Evolutionary conservation across 1,140 invertebrate species (phyloP).

Genomic region (Orius laevigatus): DNA sequence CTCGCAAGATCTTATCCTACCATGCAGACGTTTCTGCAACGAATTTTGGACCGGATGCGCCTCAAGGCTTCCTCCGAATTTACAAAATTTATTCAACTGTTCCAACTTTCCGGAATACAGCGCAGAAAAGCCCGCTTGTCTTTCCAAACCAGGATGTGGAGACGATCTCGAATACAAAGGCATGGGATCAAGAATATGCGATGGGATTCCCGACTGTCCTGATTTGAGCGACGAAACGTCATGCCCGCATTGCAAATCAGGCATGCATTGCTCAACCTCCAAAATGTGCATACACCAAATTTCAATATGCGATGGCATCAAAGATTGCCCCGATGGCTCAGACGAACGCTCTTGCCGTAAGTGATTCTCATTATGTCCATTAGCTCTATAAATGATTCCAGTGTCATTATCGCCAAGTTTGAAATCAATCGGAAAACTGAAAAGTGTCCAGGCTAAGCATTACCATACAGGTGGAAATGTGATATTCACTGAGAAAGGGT

Average conservation of each 20-base stretch:
- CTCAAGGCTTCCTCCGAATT: slow-evolving; percentile 45
- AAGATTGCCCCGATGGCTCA: slow-evolving; percentile 68
- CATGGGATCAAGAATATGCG: slow-evolving; percentile 44
- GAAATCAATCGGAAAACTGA: slow-evolving; percentile 34
- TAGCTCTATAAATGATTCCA: slow-evolving; percentile 25
- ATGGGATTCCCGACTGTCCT: slow-evolving; percentile 70
- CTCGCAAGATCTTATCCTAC: slow-evolving; percentile 41
- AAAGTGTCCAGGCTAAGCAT: slow-evolving; percentile 39
- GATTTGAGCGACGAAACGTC: slow-evolving; percentile 63
- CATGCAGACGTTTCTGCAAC: slow-evolving; percentile 69
- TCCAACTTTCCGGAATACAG: slow-evolving; percentile 61
- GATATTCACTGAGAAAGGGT: slow-evolving; percentile 65
- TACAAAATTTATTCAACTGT: slow-evolving; percentile 59
- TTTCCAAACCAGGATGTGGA: slow-evolving; percentile 40
- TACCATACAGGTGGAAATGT: slow-evolving; percentile 60
- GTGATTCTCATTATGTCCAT: slow-evolving; percentile 28
- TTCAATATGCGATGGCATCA: slow-evolving; percentile 61
- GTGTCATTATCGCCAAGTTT: slow-evolving; percentile 57
- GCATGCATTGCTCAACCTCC: slow-evolving; percentile 60
- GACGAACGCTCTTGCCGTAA: slow-evolving; percentile 74
- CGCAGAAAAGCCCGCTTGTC: slow-evolving; percentile 45
- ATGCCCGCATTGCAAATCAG: slow-evolving; percentile 56
- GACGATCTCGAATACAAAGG: slow-evolving; percentile 18
- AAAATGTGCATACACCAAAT: slow-evolving; percentile 50
- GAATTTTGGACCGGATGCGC: slow-evolving; percentile 72